Conservation (phyloP, 2,797 vertebrate species). For the Acanthurus lineatus region DNA sequence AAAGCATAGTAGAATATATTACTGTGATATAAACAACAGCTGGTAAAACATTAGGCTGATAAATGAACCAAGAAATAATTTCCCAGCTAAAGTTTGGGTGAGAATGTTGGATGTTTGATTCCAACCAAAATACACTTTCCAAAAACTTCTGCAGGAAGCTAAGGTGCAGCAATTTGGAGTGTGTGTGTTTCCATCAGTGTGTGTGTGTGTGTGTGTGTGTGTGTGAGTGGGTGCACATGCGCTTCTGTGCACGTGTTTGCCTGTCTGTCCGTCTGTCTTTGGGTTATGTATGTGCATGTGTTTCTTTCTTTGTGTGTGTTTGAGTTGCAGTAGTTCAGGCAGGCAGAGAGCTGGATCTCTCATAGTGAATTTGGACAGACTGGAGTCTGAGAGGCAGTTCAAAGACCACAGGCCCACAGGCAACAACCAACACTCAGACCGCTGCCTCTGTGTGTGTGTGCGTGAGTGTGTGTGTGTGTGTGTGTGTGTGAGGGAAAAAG, state of each 20-base stretch:
- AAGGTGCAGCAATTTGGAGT: constrained; percentile 37
- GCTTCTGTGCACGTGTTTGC: constrained; percentile 39
- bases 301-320: constrained; percentile 69
- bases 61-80: constrained; percentile 20
- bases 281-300: constrained; percentile 50
- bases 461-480: constrained; percentile 36
- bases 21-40: not conserved
- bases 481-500: constrained; percentile 9
- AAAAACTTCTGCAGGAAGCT: constrained; percentile 60
- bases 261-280: constrained; percentile 37
- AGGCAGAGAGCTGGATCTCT: constrained; percentile 80
- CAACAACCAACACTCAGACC: constrained; percentile 79
- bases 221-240: too few relatives aligned
- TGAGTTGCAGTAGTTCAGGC: constrained; percentile 78
- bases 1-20: not conserved
- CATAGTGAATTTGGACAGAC: constrained; percentile 83
- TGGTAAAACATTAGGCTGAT: not conserved
- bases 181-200: constrained; percentile 39
- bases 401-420: constrained; percentile 85
- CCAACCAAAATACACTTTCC: constrained; percentile 47
- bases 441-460: constrained; percentile 50
- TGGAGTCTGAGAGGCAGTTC: constrained; percentile 84
- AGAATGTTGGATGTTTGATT: constrained; percentile 37
- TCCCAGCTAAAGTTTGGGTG: constrained; percentile 33
- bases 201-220: constrained; percentile 38